Evolutionary conservation across 2,113 vertebrate species (phyloP), one percentile per base, ranked within the genome.

Genomic region (Garra rufa): DNA sequence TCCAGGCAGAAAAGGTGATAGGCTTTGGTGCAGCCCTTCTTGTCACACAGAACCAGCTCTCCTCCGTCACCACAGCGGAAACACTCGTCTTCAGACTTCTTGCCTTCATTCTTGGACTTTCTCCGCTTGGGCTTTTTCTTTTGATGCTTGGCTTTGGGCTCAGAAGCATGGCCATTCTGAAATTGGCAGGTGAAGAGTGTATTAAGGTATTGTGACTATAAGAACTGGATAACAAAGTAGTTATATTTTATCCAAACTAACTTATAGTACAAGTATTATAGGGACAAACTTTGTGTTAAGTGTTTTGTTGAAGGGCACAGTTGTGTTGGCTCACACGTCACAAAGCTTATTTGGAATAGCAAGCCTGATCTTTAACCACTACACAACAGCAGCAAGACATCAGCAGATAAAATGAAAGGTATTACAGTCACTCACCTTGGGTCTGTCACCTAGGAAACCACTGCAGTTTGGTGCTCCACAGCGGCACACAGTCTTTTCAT

Each of bases 401-500:
- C 70, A 7, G 26, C 59, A 30, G n/a, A 17, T 46, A 3, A 48
- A 79, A 55, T 15, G 67, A 38, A 70, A 38, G 44, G 28, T 34
- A 9, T 73, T n/a, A 65, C 61, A 55, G 61, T 50, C 6, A 10
- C 88, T 92, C 90, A 96, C 98, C 96, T 99, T 99, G 11, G 98
- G 98, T 75, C 98, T 93, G 91, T 98, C 98, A 4, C 98, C 98
- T 0, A 99, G 96, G 88, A 99, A 99, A 1, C 98, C 98, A 38
- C 98, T 99, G 90, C 98, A 99, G 93, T 99, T 99, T 13, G 98
- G 95, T 5, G 98, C 97, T 0, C 95, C 98, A 14, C 98, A 99
- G 86, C 96, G 97, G 89, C 98, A 99, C 67, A 96, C 95, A 0
- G 97, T 99, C 89, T 99, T 99, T 91, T 99, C 98, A 5, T 99